Base-by-base conservation (phyloP, 2,113 vertebrate species). In the Mixornis gularis region DNA sequence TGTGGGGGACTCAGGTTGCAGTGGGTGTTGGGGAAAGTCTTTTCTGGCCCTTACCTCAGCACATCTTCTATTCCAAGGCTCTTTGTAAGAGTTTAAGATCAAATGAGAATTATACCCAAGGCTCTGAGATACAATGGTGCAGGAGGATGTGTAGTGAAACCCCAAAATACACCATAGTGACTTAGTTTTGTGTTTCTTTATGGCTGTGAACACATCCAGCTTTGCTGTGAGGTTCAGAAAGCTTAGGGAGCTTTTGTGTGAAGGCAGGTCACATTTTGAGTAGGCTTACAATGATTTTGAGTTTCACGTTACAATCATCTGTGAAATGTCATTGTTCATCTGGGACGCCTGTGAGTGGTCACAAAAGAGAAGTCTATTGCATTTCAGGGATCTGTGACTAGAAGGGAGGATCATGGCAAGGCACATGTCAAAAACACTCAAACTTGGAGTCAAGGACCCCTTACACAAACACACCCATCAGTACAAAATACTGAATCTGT, bases 1-100 rank as follows among this genome's bases (percentile, higher is more conserved):
- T 86, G 81, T 59, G 93, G 77, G 90, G 77, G 62, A 83, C 53
- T 95, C 92, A 71, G 29, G 52, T 93, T 96, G 90, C 94, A 92
- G 65, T 34, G 56, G 79, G 43, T 73, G 71, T 72, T 73, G 46
- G 44, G 77, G 93, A 71, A 74, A 79, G 52, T 82, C 22, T 89
- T 85, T 82, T 76, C 87, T 87, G 78, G 55, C 32, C 71, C 91
- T 92, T 74, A 78, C 55, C 74, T 95, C 92, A 94, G 85, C 71
- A 85, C 19, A 59, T 74, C 95, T 73, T 79, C 85, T 87, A 12
- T 30, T 89, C 64, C 43, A 48, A 64, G 26, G n/a, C 63, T 59
- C 83, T 78, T 81, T 56, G 26, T 41, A 68, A 53, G 79, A 52
- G 60, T 56, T 90, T 71, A 74, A 34, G 56, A 76, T 60, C 56